Conservation (phyloP, 2,797 vertebrate genomes). For the Pangasius larnaudii region DNA sequence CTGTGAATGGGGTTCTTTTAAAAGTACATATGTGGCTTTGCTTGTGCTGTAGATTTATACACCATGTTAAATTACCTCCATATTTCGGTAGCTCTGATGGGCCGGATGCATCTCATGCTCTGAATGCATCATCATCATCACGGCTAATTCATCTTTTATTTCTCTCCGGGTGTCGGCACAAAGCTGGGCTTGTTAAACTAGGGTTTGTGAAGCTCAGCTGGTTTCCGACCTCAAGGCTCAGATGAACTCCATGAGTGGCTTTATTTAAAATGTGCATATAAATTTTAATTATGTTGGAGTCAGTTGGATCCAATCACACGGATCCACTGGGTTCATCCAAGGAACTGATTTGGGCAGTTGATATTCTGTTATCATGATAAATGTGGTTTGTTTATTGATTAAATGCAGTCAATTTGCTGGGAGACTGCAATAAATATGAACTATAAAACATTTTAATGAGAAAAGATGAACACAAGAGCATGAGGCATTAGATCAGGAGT, state of each 20-base stretch:
- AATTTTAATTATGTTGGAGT: too few relatives aligned
- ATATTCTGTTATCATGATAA: neutral
- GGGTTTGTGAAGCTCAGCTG: neutral
- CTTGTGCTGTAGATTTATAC: neutral
- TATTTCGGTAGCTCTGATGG: neutral
- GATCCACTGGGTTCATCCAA: neutral
- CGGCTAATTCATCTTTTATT: neutral
- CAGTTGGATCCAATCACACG: neutral
- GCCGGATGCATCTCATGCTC: neutral
- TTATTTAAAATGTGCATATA: neutral
- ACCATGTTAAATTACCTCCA: neutral
- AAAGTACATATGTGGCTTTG: neutral
- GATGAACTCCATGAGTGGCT: neutral
- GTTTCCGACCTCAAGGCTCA: neutral
- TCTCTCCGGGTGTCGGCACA: neutral
- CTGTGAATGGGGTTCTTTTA: neutral
- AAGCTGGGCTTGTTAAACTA: neutral
- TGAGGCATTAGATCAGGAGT: neutral
- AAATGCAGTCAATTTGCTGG: neutral
- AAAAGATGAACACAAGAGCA: neutral
- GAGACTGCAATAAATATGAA: neutral
- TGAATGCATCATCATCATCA: neutral
- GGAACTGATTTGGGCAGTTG: neutral
- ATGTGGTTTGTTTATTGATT: neutral
- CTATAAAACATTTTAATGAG: neutral